Evolutionary conservation across 1,140 invertebrate species (phyloP), one percentile per base, ranked within the genome.

Genomic region (Zaprionus ornatus): DNA sequence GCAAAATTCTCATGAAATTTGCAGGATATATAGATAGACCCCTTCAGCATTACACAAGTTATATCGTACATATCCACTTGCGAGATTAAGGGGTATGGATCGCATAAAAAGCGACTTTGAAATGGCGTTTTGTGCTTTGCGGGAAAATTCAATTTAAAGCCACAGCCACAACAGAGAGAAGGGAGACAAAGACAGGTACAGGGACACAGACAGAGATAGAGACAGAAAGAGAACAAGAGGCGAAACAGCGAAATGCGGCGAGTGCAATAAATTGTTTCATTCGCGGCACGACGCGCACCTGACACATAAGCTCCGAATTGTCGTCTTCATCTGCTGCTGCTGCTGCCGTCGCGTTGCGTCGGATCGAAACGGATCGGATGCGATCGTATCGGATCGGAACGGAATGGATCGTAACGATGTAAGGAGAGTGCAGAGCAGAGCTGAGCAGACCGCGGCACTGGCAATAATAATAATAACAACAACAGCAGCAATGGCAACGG

Each of bases 251-350:
- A 64, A 76, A 61, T 59, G 68, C 77, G 66, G 72, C 60, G 65
- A 84, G 73, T 85, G 82, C 82, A 85, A 85, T 85, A 85, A 85
- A 85, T 85, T 85, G 82, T 86, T 85, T 85, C 82, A 85, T 86
- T 85, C 82, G 82, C 81, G 80, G 81, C 77, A 72, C 80, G 67
- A 83, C 72, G 81, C 82, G 82, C 82, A 85, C 82, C 82, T 85
- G 82, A 85, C 82, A 85, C 82, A 85, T 86, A 85, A 85, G 82
- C 82, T 79, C 70, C 79, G 79, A 85, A 81, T 86, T 85, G 82
- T 85, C 82, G 82, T 85, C 82, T 85, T 85, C 79, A 85, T 85
- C 80, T 67, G 73, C 57, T 23, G 45, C 32, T 52, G 54, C 23
- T 64, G 45, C 21, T 23, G 32, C 48, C 50, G 65, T 21, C 23